Conservation (phyloP, 2,888 invertebrate genomes). For the Lamellibrachia columna region DNA sequence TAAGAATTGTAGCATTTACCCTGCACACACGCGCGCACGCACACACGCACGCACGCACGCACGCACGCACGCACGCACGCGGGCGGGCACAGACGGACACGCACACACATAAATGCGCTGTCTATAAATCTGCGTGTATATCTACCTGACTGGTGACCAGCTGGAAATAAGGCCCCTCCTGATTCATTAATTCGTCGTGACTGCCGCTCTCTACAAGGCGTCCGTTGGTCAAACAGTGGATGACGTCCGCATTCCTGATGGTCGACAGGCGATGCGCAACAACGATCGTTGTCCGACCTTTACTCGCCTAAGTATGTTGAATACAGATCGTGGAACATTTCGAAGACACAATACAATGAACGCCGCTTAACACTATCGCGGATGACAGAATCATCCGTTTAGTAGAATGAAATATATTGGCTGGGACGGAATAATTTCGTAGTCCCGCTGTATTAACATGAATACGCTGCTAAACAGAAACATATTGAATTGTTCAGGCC, state of each 20-base stretch:
- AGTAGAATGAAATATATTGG: no score
- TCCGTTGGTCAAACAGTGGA: slow-evolving; percentile 37
- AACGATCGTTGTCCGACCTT: slow-evolving; percentile 64
- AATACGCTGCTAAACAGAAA: no score
- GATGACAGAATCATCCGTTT: neutral
- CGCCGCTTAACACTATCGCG: neutral
- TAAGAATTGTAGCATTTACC: neutral
- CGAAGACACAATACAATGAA: no score
- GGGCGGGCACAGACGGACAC: neutral
- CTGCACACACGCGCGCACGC: neutral
- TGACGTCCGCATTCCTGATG: slow-evolving; percentile 75
- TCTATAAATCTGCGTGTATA: neutral
- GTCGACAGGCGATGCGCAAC: slow-evolving; percentile 67
- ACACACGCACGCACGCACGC: neutral
- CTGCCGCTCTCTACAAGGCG: slow-evolving; percentile 45
- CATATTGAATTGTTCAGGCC: no score
- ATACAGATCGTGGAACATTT: neutral
- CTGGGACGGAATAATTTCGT: no score
- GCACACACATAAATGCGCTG: neutral
- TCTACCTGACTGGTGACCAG: slow-evolving; percentile 63
- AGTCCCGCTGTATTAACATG: no score
- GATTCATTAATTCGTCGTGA: slow-evolving; percentile 45
- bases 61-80: neutral
- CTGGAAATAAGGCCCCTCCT: slow-evolving; percentile 60
- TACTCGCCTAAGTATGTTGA: slow-evolving; percentile 49